Evolutionary conservation across 2,888 invertebrate genomes (phyloP).

Genomic region (Sphaeridia pumilis): DNA sequence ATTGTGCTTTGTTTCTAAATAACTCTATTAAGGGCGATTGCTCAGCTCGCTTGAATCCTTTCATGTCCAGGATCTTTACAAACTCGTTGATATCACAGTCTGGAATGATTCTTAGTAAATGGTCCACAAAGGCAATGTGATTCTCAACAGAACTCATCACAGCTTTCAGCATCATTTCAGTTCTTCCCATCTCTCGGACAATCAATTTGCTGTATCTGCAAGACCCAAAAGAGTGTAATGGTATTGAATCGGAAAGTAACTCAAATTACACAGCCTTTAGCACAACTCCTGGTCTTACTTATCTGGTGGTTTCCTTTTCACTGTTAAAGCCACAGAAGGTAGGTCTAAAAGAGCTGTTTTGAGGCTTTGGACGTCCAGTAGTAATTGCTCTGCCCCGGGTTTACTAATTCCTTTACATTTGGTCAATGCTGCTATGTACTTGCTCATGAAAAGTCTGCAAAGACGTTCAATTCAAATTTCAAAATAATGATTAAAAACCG

Average conservation of each 20-base stretch:
- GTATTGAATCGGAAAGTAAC: too few species aligned
- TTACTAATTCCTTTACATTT: slow-evolving; percentile 81
- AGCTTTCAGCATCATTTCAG: slow-evolving; percentile 97
- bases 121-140: slow-evolving; percentile 66
- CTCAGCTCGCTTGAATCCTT: slow-evolving; percentile 44
- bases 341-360: slow-evolving; percentile 87
- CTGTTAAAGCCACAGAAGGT: slow-evolving; percentile 81
- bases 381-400: slow-evolving; percentile 85
- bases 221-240: too few species aligned
- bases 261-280: too few species aligned
- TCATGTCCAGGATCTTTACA: slow-evolving; percentile 91
- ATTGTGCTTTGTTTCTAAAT: slow-evolving; percentile 25
- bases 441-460: slow-evolving; percentile 79
- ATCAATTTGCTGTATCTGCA: slow-evolving; percentile 54
- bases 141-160: slow-evolving; percentile 89
- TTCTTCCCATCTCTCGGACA: slow-evolving; percentile 84
- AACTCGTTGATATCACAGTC: slow-evolving; percentile 82
- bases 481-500: too few species aligned
- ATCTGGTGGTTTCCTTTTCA: slow-evolving; percentile 76
- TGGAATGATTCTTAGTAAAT: slow-evolving; percentile 78
- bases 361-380: slow-evolving; percentile 86
- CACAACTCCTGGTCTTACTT: too few species aligned
- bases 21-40: slow-evolving; percentile 32
- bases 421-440: slow-evolving; percentile 79
- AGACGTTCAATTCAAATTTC: background rate